phyloP scores from a whole-genome alignment of 2,888 invertebrate genomes.

The Nasonovia ribisnigri region DNA sequence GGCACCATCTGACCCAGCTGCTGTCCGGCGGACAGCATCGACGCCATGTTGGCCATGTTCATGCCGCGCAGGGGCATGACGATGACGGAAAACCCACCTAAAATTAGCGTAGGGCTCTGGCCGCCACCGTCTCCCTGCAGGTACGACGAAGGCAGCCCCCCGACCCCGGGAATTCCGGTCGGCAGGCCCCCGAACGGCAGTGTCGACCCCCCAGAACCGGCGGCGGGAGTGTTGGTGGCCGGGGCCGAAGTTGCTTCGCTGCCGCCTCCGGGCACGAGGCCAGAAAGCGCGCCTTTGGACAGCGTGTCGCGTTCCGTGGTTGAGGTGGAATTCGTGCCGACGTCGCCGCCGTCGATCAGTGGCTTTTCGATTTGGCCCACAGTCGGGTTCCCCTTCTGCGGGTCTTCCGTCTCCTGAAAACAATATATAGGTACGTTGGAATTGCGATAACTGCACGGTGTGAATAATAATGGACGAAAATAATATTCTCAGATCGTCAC shows the following conservation, averaged over 20 bases:
- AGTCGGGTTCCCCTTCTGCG: not conserved
- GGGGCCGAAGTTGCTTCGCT: not conserved
- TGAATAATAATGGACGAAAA: not conserved
- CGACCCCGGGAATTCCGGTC: not conserved
- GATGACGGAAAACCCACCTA: constrained; percentile 65
- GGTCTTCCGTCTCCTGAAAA: not conserved
- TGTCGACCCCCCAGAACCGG: not conserved
- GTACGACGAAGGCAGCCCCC: not conserved
- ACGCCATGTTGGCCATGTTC: constrained; percentile 54
- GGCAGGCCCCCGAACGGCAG: not conserved
- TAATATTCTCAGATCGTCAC: not conserved
- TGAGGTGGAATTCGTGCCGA: not conserved
- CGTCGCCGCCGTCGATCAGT: not conserved
- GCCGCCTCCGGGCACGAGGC: constrained; percentile 11
- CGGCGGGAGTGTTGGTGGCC: not conserved
- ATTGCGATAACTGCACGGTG: not conserved
- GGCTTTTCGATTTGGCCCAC: not conserved
- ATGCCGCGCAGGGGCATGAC: constrained; percentile 62
- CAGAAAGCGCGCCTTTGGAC: constrained; percentile 26
- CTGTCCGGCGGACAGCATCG: constrained; percentile 61
- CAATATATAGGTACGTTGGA: not conserved
- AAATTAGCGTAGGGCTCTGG: constrained; percentile 52
- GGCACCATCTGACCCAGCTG: constrained; percentile 62
- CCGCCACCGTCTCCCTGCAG: not conserved
- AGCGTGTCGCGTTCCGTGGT: not conserved